Base-by-base conservation (phyloP, 1,140 invertebrate species). In the Campodea augens region DNA sequence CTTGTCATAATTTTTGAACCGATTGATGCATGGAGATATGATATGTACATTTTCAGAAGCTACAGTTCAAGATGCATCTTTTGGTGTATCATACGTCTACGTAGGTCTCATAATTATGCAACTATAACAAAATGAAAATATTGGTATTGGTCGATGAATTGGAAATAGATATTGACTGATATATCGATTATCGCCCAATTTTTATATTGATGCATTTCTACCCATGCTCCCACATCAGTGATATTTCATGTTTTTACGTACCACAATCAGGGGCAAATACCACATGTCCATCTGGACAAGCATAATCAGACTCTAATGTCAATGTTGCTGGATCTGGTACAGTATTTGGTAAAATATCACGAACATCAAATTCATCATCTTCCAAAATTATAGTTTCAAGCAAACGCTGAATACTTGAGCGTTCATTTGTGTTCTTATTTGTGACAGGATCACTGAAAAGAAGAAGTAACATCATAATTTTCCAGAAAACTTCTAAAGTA, bases 301-400 rank as follows among this genome's bases (percentile, higher is more conserved):
- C 85, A 57, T 91, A 96, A 55, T 91, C 87, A 0, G 88, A 90
- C 53, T 81, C 70, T 1, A 95, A 66, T 29, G 73, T 59, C 25
- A 96, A 64, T 15, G 87, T 91, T 2, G 84, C 81, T 41, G 91
- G 82, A 63, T 95, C 91, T 0, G 89, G 85, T 1, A 87, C 76
- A 0, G 90, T 93, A 55, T 93, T 95, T 7, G 91, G 90, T 27
- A 96, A 61, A 52, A 92, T 90, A 50, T 89, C 85, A 51, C 83
- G 74, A 1, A 93, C 87, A 55, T 90, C 85, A 57, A 92, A 88
- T 61, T 89, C 83, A 64, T 86, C 84, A 59, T 88, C 81, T 66
- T 92, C 86, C 5, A 91, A 68, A 49, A 93, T 89, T 0, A 91
- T 65, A 60, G 78, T 81, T 61, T 92, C 81, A 42, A 92, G 65